These are phyloP conservation scores for Hipparchia semele DNA, from an alignment of 2,888 invertebrate genomes.

Conservation along the genomic window DNA sequence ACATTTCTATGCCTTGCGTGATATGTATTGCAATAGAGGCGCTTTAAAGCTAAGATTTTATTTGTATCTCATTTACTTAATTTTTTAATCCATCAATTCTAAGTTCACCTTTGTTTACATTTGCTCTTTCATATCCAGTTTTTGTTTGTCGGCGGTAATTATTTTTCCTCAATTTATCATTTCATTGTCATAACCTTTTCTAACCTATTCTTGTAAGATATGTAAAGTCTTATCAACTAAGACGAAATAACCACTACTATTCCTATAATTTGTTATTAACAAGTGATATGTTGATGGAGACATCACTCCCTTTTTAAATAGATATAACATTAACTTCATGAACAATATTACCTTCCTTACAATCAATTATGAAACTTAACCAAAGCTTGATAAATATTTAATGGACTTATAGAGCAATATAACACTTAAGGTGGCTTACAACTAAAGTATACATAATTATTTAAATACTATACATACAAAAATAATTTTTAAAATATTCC, in stretches of 20 bases:
- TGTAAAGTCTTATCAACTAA: slow-evolving; percentile 70
- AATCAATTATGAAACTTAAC: slow-evolving; percentile 58
- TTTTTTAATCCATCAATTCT: slow-evolving; percentile 28
- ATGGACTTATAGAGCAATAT: slow-evolving; percentile 73
- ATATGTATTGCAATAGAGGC: slow-evolving; percentile 81
- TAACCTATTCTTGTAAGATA: slow-evolving; percentile 65
- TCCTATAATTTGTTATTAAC: slow-evolving; percentile 80
- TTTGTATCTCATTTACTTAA: slow-evolving; percentile 38
- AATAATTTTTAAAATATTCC: slow-evolving; percentile 69
- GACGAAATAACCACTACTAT: slow-evolving; percentile 75
- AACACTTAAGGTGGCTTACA: slow-evolving; percentile 77
- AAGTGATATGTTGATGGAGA: slow-evolving; percentile 82
- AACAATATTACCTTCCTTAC: slow-evolving; percentile 60
- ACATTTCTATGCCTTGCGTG: slow-evolving; percentile 79
- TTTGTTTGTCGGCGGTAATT: slow-evolving; percentile 10
- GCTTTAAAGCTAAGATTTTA: slow-evolving; percentile 69
- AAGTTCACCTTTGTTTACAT: slow-evolving; percentile 13
- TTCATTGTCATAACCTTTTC: slow-evolving; percentile 25
- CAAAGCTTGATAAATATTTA: slow-evolving; percentile 57
- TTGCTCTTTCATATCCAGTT: slow-evolving; percentile 14
- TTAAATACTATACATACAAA: slow-evolving; percentile 62
- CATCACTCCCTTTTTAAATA: slow-evolving; percentile 75
- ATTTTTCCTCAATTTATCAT: slow-evolving; percentile 13
- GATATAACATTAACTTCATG: slow-evolving; percentile 64
- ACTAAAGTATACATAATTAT: slow-evolving; percentile 64